These are phyloP conservation scores for Paratrypauchen microcephalus DNA, from an alignment of 2,797 vertebrate genomes.

Conservation along the genomic window DNA sequence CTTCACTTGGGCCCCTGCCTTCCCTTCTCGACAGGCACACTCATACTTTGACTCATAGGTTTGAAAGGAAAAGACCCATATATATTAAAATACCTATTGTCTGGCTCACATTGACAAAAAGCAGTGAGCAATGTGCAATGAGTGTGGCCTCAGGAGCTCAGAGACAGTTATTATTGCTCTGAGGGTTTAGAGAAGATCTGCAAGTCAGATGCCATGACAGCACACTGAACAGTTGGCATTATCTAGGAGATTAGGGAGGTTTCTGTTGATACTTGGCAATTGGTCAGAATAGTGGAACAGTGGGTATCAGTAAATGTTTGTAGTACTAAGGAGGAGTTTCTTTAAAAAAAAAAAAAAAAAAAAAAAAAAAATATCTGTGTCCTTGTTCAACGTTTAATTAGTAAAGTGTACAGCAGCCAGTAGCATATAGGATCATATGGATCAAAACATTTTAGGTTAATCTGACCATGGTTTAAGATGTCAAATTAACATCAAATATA, in stretches of 20 bases:
- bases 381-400: constrained; percentile 13
- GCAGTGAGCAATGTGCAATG: constrained; percentile 45
- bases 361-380: not conserved
- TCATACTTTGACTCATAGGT: constrained; percentile 70
- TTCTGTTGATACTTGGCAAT: constrained; percentile 17
- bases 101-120: constrained; percentile 55
- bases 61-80: constrained; percentile 57
- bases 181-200: constrained; percentile 18
- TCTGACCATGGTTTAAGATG: not conserved
- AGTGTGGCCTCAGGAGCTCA: constrained; percentile 5
- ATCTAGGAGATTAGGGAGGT: constrained; percentile 18
- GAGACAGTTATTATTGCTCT: constrained; percentile 5
- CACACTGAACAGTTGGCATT: constrained; percentile 20
- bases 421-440: too few relatives aligned
- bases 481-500: not conserved
- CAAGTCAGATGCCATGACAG: constrained; percentile 32
- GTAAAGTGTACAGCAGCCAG: too few relatives aligned
- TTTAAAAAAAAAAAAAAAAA: too few relatives aligned
- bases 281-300: not conserved
- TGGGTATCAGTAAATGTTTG: constrained; percentile 7
- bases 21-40: constrained; percentile 68
- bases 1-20: constrained; percentile 67
- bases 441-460: not conserved
- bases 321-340: not conserved
- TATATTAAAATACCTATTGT: constrained; percentile 67